Percentiles rank a stretch among this genome's conserved stretches.
Conservation (phyloP, 2,113 vertebrate genomes). For the Pachycephala philippinensis region DNA sequence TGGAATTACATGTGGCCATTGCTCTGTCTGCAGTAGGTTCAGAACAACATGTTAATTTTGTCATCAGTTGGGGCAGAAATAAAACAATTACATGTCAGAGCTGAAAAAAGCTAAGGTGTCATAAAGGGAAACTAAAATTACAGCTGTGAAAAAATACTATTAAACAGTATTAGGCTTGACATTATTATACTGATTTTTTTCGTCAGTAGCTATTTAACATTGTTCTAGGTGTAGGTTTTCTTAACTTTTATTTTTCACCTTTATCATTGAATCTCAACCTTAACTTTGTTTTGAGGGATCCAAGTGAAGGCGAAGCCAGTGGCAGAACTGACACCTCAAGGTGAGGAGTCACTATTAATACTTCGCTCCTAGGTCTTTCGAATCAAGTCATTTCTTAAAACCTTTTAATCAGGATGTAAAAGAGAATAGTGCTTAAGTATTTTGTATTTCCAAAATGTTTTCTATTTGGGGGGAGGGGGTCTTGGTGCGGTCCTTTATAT, state of each 20-base stretch:
- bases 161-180: slow-evolving; percentile 24
- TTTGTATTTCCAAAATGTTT: neutral
- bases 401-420: slow-evolving; percentile 1
- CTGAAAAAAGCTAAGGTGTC: neutral
- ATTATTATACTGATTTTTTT: slow-evolving; percentile 2
- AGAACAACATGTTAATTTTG: neutral
- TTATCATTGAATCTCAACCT: slow-evolving; percentile 80
- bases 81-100: neutral
- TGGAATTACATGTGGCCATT: neutral
- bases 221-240: slow-evolving; percentile 66
- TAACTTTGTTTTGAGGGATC: slow-evolving; percentile 92
- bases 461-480: neutral
- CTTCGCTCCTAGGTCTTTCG: slow-evolving; percentile 62
- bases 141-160: neutral
- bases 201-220: slow-evolving; percentile 31
- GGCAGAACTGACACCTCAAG: slow-evolving; percentile 91
- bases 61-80: neutral
- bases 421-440: slow-evolving; percentile 9
- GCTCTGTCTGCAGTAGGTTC: neutral
- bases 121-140: slow-evolving; percentile 1
- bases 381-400: slow-evolving; percentile 40
- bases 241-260: slow-evolving; percentile 68
- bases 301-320: slow-evolving; percentile 95
- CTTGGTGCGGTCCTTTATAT: neutral
- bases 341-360: slow-evolving; percentile 80